Evolutionary conservation across 2,113 vertebrate species (phyloP).

Genomic region (Chaenogobius annularis): DNA sequence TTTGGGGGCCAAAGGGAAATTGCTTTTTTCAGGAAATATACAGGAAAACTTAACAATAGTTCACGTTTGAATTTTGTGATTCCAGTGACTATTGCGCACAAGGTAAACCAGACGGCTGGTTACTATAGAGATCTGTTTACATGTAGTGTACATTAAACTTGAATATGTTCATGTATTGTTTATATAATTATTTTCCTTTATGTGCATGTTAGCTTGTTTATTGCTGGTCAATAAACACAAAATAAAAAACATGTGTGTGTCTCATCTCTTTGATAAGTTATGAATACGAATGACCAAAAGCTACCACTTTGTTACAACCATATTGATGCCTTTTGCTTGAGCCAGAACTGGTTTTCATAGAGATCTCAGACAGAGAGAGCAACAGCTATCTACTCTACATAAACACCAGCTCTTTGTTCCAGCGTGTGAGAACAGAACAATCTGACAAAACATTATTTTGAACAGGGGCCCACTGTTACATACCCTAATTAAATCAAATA

Average conservation of each 20-base stretch:
- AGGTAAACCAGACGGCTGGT: background rate
- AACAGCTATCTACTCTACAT: background rate
- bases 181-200: conserved; percentile 2
- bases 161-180: conserved; percentile 41
- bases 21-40: background rate
- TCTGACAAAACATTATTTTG: background rate
- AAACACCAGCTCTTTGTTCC: background rate
- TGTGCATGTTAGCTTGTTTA: conserved; percentile 4
- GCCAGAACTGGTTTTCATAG: background rate
- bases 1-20: background rate
- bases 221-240: conserved; percentile 61
- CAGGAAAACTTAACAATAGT: background rate
- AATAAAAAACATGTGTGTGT: background rate
- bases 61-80: background rate
- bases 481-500: background rate
- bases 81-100: conserved; percentile 13
- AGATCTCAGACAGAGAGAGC: background rate
- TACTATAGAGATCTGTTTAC: conserved; percentile 40
- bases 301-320: background rate
- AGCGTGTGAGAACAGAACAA: background rate
- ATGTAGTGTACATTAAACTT: conserved; percentile 12
- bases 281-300: background rate
- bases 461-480: background rate
- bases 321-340: background rate
- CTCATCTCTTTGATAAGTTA: background rate